Evolutionary conservation across 1,140 invertebrate species (phyloP), one percentile per base, ranked within the genome.

Genomic region (Euschistus heros): DNA sequence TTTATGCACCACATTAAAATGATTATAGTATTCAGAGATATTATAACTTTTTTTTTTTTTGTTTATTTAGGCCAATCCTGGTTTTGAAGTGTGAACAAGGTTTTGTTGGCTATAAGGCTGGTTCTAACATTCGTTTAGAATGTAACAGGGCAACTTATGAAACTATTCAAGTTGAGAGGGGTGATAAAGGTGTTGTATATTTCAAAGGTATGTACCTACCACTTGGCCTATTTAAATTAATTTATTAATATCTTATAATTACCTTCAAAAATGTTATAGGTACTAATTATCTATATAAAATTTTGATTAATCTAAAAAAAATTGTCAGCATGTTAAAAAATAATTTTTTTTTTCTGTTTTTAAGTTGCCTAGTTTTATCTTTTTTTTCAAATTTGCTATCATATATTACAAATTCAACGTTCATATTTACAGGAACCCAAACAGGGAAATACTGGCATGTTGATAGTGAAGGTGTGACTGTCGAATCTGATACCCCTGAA

Each of bases 61-160:
- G 70, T 55, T 68, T 68, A 74, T 74, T 52, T 74, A 87, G 92
- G 71, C 93, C 94, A 1, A 90, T 95, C 73, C 77, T 97, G 69
- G 92, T 97, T 68, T 78, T 98, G 69, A 93, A 95, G 75, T 92
- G 90, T 73, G 94, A 97, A 72, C 93, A 95, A 77, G 95, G 95
- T 17, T 97, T 96, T 76, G 94, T 97, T 47, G 95, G 94, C 0
- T 91, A 88, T 71, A 96, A 95, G 77, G 84, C 85, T 44, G 77
- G 83, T 0, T 80, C 84, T 42, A 90, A 84, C 70, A 80, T 85
- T 17, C 89, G 91, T 75, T 80, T 96, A 68, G 94, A 97, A 76
- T 97, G 94, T 80, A 97, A 97, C 79, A 95, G 95, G 79, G 91
- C 92, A 60, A 86, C 84, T 64, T 97, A 97, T 73, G 93, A 96